phyloP scores from a whole-genome alignment of 2,797 vertebrate genomes.

The Cynodonichthys magdalenae region DNA sequence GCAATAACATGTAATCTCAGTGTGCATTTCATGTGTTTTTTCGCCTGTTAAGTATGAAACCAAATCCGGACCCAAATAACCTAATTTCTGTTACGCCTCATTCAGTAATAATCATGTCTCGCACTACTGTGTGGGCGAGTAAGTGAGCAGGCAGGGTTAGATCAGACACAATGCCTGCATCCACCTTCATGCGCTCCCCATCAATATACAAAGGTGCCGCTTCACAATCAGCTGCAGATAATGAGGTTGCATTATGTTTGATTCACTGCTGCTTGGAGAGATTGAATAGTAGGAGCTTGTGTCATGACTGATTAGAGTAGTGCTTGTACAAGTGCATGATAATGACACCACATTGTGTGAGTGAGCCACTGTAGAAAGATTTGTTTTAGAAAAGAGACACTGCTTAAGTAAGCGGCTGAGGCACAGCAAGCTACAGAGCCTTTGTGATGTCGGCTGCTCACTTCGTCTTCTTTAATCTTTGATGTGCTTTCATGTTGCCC shows the following conservation, averaged over 20 bases:
- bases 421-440: constrained; percentile 43
- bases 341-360: constrained; percentile 67
- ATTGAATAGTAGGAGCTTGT: constrained; percentile 72
- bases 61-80: constrained; percentile 4
- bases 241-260: constrained; percentile 72
- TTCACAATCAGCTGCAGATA: constrained; percentile 77
- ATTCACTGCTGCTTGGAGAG: constrained; percentile 70
- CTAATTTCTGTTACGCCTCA: constrained; percentile 40
- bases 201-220: constrained; percentile 76
- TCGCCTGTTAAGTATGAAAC: constrained; percentile 18
- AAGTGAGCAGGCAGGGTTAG: constrained; percentile 47
- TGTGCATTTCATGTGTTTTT: constrained; percentile 9
- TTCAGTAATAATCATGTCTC: constrained; percentile 54
- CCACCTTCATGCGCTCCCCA: constrained; percentile 63
- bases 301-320: constrained; percentile 75
- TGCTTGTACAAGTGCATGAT: constrained; percentile 53
- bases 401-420: constrained; percentile 46
- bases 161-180: constrained; percentile 52
- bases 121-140: constrained; percentile 51
- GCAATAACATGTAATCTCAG: constrained; percentile 2
- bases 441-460: constrained; percentile 52
- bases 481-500: constrained; percentile 64
- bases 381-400: constrained; percentile 49
- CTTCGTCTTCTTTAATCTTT: constrained; percentile 57
- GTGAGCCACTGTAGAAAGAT: constrained; percentile 55